Percentiles rank a stretch among this genome's conserved stretches.
Evolutionary conservation across 2,888 invertebrate species (phyloP).

Genomic region (Aphelenchoides bicaudatus): DNA sequence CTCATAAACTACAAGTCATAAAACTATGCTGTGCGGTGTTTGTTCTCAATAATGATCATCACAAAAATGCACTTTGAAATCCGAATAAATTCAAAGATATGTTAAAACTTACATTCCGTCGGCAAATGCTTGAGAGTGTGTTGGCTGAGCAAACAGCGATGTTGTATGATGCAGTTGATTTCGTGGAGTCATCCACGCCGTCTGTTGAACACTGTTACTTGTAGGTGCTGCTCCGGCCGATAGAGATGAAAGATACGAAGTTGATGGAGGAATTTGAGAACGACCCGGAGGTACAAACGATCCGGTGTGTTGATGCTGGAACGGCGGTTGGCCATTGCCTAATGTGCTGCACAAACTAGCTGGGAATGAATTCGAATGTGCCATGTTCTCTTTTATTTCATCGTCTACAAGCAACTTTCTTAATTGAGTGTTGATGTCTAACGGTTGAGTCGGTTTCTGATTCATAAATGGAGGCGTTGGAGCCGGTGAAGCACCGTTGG

Average conservation of each 20-base stretch:
- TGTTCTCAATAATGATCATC: too few relatives aligned
- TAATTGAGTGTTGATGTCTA: constrained; percentile 56
- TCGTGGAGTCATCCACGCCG: constrained; percentile 28
- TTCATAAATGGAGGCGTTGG: constrained; percentile 24
- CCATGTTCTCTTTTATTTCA: constrained; percentile 47
- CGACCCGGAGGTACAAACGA: constrained; percentile 19
- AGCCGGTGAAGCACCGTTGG: constrained; percentile 15
- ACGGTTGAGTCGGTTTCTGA: constrained; percentile 22
- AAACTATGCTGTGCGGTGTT: too few relatives aligned
- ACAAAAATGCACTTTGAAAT: too few relatives aligned
- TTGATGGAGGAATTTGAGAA: constrained; percentile 42
- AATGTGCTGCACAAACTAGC: constrained; percentile 46
- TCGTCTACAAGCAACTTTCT: constrained; percentile 49
- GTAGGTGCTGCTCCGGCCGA: constrained; percentile 33
- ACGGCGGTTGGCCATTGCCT: constrained; percentile 20
- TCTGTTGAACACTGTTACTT: constrained; percentile 19
- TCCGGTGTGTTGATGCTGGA: constrained; percentile 6
- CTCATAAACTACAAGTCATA: too few relatives aligned
- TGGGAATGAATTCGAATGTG: constrained; percentile 57
- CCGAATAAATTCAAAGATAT: too few relatives aligned
- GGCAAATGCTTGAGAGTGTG: constrained; percentile 10
- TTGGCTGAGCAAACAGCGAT: constrained; percentile 20
- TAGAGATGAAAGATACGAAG: constrained; percentile 57
- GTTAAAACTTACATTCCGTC: constrained; percentile 5
- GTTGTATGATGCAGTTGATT: constrained; percentile 28